Conservation (phyloP, 2,113 vertebrate genomes). For the Chaetorhynchus papuensis region DNA sequence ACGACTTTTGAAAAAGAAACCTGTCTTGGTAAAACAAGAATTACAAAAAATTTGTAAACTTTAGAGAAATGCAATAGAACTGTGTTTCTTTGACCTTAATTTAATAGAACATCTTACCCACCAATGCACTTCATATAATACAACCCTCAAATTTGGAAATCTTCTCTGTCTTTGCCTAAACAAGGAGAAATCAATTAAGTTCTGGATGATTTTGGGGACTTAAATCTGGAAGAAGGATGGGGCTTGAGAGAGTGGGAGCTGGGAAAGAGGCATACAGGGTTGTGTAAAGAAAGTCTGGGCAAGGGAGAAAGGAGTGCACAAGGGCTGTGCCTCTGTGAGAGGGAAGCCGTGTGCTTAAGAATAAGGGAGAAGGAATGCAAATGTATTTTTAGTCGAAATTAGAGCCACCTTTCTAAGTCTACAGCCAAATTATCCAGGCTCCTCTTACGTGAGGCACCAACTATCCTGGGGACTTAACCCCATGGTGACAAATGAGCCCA, state of each 20-base stretch:
- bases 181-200: neutral
- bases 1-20: neutral
- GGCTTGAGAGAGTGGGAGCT: neutral
- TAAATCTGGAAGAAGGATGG: neutral
- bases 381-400: constrained; percentile 40
- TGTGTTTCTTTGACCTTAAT: neutral
- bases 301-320: neutral
- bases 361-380: constrained; percentile 10
- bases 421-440: neutral
- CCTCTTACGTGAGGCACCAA: neutral
- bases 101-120: neutral
- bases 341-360: neutral
- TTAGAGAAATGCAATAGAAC: neutral
- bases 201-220: neutral
- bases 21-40: neutral
- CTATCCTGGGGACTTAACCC: neutral
- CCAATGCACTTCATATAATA: neutral
- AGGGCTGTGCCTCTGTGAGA: neutral
- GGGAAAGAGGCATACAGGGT: neutral
- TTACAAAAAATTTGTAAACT: neutral
- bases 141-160: neutral
- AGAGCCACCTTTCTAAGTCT: neutral
- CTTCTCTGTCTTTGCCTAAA: neutral
- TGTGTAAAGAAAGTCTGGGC: neutral
- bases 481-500: neutral